A percentile compares a stretch with the other conserved stretches of the same genome.
These are phyloP conservation scores for Bombus confusus DNA, from an alignment of 1,140 invertebrate genomes.

Conservation along the genomic window DNA sequence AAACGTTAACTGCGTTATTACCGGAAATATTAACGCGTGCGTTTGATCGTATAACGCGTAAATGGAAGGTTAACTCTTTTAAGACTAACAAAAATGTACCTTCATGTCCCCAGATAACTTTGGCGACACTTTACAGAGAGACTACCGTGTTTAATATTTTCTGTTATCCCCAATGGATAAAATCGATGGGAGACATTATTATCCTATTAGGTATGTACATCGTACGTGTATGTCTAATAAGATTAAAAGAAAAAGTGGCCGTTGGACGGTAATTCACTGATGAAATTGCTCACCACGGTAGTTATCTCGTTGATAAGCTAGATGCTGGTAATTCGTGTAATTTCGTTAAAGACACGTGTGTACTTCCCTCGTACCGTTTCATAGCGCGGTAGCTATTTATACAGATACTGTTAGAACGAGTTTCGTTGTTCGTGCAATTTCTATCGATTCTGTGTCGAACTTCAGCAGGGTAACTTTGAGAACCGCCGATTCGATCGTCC, in stretches of 20 bases:
- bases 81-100: too few species aligned
- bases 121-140: too few species aligned
- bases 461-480: not conserved
- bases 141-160: too few species aligned
- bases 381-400: not conserved
- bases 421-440: not conserved
- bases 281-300: not conserved
- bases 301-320: not conserved
- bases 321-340: constrained; percentile 6
- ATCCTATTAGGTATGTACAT: too few species aligned
- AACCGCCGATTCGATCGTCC: not conserved
- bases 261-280: not conserved
- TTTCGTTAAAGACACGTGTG: not conserved
- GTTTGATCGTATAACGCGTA: too few species aligned
- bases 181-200: too few species aligned
- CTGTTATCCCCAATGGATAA: too few species aligned
- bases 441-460: not conserved
- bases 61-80: too few species aligned
- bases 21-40: too few species aligned
- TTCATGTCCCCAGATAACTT: too few species aligned
- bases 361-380: not conserved
- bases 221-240: too few species aligned
- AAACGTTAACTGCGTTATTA: too few species aligned
- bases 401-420: not conserved
- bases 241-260: not conserved